Base-by-base conservation (phyloP, 2,888 invertebrate species). In the Drosophila dives region DNA sequence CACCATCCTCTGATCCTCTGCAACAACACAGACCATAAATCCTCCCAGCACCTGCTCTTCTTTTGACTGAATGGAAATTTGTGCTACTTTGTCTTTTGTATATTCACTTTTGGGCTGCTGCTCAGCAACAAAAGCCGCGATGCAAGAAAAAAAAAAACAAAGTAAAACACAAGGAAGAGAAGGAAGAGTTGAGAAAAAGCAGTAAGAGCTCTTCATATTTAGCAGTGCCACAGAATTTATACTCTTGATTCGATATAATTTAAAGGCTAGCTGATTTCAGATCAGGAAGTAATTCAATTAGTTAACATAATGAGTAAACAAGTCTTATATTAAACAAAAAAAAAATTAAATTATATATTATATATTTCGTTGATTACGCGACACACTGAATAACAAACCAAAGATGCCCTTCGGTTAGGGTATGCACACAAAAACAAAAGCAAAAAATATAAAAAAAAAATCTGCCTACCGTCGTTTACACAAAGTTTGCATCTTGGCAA, bases 61-160 rank as follows among this genome's bases (percentile, higher is more conserved):
- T 40, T 66, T 45, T 54, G 51, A 54, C 56, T 67, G 69, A 55
- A 64, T 81, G 78, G 66, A 79, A 90, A 90, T 90, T 90, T 86
- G 90, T 81, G 88, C 86, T 83, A 90, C 90, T 90, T 86, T 86
- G 89, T 90, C 89, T 88, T 90, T 86, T 88, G 86, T 77, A 51
- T 89, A 85, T 81, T 84, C 80, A 86, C 77, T 83, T 81, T 75
- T 80, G 62, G 64, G 73, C 69, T 72, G 72, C 66, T 71, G 71
- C 80, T 78, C 63, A 60, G 75, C 69, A 80, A 70, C 72, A 79
- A 75, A 86, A 79, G 77, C 62, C 68, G 69, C 56, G 48, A n/a
- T 58, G 54, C 34, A 73, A 49, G 40, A 33, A 54, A 49, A 64
- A 67, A 67, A 20, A 51, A 51, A n/a, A 29, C 5, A 29, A 17